Evolutionary conservation across 2,888 invertebrate genomes (phyloP).

Genomic region (Barypeithes pellucidus): DNA sequence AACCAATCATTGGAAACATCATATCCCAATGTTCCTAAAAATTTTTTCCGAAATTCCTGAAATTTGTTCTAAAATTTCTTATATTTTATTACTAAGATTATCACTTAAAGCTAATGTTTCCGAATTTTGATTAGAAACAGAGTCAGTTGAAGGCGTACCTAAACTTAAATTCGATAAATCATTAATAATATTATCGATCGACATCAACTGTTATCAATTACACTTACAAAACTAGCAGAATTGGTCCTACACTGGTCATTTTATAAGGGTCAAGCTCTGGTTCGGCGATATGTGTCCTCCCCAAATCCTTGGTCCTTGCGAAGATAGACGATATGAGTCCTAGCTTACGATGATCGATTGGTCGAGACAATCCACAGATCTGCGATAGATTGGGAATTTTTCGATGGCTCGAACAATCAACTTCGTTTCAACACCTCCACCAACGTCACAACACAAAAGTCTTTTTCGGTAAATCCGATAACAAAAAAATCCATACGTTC

Average conservation of each 20-base stretch:
- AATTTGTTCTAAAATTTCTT: no score
- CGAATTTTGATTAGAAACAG: no score
- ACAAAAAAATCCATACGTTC: not conserved
- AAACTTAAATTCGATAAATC: no score
- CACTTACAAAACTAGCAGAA: not conserved
- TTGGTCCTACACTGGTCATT: no score
- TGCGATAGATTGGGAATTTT: constrained; percentile 5
- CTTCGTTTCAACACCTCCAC: constrained; percentile 9
- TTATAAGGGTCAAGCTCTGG: no score
- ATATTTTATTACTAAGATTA: no score
- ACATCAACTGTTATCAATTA: not conserved
- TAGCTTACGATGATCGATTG: constrained; percentile 4
- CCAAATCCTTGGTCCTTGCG: constrained; percentile 15
- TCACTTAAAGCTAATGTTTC: no score
- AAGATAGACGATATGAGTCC: not conserved
- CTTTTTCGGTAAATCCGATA: constrained; percentile 1
- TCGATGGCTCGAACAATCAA: constrained; percentile 7
- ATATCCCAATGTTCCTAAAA: no score
- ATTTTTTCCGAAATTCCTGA: no score
- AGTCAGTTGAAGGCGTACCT: no score
- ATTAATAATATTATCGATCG: not conserved
- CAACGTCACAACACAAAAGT: not conserved
- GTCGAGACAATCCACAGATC: not conserved
- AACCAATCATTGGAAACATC: no score
- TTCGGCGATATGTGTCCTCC: no score